These are phyloP conservation scores for Nemurella pictetii DNA, from an alignment of 2,888 invertebrate genomes.

Conservation along the genomic window DNA sequence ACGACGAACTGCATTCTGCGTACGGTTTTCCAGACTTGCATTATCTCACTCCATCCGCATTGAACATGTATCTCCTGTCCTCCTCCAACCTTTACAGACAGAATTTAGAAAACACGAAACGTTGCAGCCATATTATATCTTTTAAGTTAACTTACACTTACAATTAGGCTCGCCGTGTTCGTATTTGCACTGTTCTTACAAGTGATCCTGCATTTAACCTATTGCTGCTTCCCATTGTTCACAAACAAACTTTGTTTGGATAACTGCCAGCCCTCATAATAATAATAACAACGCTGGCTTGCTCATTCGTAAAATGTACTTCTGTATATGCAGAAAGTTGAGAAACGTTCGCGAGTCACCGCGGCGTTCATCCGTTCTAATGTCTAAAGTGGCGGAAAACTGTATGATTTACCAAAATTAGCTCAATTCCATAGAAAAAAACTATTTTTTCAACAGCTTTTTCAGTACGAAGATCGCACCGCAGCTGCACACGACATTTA, in stretches of 20 bases:
- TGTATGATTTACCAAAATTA: neutral
- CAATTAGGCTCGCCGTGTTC: neutral
- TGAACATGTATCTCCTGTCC: neutral
- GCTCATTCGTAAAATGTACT: slow-evolving; percentile 7
- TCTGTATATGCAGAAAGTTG: neutral
- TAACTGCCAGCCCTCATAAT: slow-evolving; percentile 21
- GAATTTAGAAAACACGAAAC: neutral
- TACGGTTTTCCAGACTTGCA: too few species aligned
- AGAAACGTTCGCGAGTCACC: neutral
- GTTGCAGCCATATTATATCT: neutral
- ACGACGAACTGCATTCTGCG: too few species aligned
- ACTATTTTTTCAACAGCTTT: neutral
- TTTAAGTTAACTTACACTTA: neutral
- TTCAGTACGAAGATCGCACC: too few species aligned
- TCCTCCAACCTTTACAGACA: neutral
- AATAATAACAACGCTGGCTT: neutral
- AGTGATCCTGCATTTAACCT: slow-evolving; percentile 26
- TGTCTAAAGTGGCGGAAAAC: neutral
- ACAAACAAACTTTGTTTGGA: slow-evolving; percentile 21
- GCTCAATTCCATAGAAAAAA: neutral
- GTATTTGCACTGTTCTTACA: slow-evolving; percentile 10
- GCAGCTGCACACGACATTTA: too few species aligned
- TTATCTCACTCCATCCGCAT: too few species aligned
- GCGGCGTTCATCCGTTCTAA: neutral
- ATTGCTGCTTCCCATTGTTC: slow-evolving; percentile 23